Conservation (phyloP, 2,888 invertebrate genomes). For the Ornithoptera alexandrae region DNA sequence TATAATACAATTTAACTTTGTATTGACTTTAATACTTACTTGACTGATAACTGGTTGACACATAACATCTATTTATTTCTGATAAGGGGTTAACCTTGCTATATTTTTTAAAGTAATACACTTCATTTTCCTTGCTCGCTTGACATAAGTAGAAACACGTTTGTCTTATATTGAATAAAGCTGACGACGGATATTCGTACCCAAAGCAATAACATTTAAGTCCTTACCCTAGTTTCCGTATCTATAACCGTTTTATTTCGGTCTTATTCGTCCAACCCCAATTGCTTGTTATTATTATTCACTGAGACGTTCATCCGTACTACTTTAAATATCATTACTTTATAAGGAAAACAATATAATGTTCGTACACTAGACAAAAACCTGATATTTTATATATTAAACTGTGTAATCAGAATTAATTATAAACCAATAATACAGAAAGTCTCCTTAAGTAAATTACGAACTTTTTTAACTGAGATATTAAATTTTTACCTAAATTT, state of each 20-base stretch:
- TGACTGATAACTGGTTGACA: no score
- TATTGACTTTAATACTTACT: no score
- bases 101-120: background rate
- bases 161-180: background rate
- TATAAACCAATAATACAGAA: background rate
- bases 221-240: slow-evolving; percentile 6
- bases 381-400: background rate
- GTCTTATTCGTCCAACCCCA: slow-evolving; percentile 1
- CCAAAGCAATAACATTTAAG: slow-evolving; percentile 7
- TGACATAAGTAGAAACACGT: background rate
- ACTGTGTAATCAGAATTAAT: background rate
- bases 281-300: slow-evolving; percentile 1
- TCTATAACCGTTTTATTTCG: slow-evolving; percentile 3
- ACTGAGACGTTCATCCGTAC: background rate
- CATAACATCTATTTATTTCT: background rate
- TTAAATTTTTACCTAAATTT: no score
- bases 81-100: background rate
- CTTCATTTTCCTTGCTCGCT: background rate
- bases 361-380: background rate
- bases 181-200: slow-evolving; percentile 2
- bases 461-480: no score
- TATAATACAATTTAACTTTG: no score
- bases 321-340: background rate
- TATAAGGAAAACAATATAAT: background rate
- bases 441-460: no score